Conservation (phyloP, 2,797 vertebrate genomes). For the Zenarchopterus dispar region DNA sequence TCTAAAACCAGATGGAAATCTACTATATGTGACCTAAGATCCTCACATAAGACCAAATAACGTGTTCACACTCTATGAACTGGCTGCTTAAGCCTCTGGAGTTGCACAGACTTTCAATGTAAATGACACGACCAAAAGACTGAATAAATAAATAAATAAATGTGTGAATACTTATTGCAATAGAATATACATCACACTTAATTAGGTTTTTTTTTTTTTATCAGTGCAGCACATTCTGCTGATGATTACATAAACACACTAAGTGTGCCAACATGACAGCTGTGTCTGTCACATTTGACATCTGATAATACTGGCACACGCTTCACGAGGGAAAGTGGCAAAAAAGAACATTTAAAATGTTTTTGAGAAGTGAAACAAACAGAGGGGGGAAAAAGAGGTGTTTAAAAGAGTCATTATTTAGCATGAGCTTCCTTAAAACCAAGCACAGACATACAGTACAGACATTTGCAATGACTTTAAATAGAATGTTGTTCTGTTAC, state of each 20-base stretch:
- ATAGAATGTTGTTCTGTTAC: too few relatives aligned
- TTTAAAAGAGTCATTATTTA: too few relatives aligned
- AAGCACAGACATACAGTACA: too few relatives aligned
- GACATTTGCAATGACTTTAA: too few relatives aligned
- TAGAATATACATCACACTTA: too few relatives aligned
- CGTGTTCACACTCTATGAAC: conserved; percentile 13
- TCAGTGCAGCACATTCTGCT: conserved; percentile 40
- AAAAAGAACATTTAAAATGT: conserved; percentile 45
- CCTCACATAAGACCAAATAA: conserved; percentile 36
- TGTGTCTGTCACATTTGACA: conserved; percentile 37
- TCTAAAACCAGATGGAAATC: conserved; percentile 33
- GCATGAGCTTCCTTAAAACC: too few relatives aligned
- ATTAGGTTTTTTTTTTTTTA: too few relatives aligned
- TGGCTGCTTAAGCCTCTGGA: conserved; percentile 11
- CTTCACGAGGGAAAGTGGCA: conserved; percentile 34
- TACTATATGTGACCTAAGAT: conserved; percentile 29
- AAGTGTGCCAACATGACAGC: conserved; percentile 32
- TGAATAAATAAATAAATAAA: conserved; percentile 1
- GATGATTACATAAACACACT: conserved; percentile 32
- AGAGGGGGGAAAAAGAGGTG: too few relatives aligned
- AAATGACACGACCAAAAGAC: background rate
- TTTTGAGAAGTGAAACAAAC: background rate
- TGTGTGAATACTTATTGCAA: too few relatives aligned
- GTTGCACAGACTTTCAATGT: conserved; percentile 5
- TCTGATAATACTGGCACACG: conserved; percentile 54